These are phyloP conservation scores for Eleutherodactylus coqui DNA, from an alignment of 2,797 vertebrate species.

Conservation along the genomic window DNA sequence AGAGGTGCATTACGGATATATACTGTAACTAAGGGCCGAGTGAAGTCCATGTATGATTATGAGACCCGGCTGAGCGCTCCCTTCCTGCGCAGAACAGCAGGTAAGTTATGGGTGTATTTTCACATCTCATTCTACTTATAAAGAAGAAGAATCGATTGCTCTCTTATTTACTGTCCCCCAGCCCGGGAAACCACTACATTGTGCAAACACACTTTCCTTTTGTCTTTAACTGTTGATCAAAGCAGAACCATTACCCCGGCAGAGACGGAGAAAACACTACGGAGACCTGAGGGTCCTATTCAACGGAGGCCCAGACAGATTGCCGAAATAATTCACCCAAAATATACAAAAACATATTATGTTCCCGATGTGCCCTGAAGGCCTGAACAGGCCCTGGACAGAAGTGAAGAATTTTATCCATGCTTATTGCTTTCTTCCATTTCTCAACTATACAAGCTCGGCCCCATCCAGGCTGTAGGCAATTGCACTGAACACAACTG, in stretches of 20 bases:
- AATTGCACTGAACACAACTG: not conserved
- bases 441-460: not conserved
- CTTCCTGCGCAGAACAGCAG: not conserved
- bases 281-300: not conserved
- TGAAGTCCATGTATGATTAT: not conserved
- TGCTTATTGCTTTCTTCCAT: conserved; percentile 9
- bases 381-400: not conserved
- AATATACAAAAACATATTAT: conserved; percentile 7
- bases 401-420: not conserved
- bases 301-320: not conserved
- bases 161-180: conserved; percentile 47
- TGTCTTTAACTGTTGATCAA: conserved; percentile 28
- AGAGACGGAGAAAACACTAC: not conserved
- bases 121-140: conserved; percentile 26
- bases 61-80: not conserved
- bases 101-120: conserved; percentile 53
- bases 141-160: conserved; percentile 51
- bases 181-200: conserved; percentile 28
- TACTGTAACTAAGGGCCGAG: not conserved
- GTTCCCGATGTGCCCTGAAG: not conserved
- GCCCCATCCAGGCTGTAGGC: not conserved
- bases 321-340: conserved; percentile 22
- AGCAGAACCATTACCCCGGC: not conserved
- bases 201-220: conserved; percentile 48
- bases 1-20: not conserved